Base-by-base conservation (phyloP, 2,113 vertebrate species). In the Calidris pugnax region DNA sequence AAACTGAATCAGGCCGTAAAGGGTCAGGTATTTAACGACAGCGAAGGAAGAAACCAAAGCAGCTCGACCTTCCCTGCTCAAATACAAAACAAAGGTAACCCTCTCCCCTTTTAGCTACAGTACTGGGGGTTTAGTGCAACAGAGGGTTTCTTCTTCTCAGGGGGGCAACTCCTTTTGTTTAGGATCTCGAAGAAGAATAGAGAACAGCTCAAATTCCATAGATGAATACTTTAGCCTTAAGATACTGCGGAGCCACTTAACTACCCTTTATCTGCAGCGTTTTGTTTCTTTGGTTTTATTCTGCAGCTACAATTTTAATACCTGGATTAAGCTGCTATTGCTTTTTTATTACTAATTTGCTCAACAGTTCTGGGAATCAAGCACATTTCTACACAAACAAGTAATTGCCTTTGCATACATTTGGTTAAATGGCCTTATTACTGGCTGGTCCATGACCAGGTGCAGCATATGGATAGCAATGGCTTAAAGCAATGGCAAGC, bases 21-120 rank as follows among this genome's bases (percentile, higher is more conserved):
- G 85, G 53, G 94, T 96, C 85, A 98, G 91, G 41, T 98, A 98
- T 88, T 98, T 98, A 90, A 98, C 98, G 35, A 98, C 94, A 4
- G 96, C 94, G 3, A 98, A 98, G 35, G 98, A 98, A 78, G 98
- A 92, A 76, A 98, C 97, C 51, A 98, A 91, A 71, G 98, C 94
- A 85, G 98, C 98, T 68, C 95, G 56, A 37, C 98, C 98, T 96
- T 98, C 98, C 89, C 98, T 98, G 96, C 93, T 89, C 48, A 69
- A 45, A 74, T 79, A 81, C 5, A 67, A 86, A 91, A 45, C 39
- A 77, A 78, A 84, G 39, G 28, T 56, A 30, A 79, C 2, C 8
- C 12, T 21, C 53, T 43, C 43, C 47, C 23, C 24, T 43, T 37
- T 50, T 24, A 69, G 24, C 26, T 51, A 4, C 35, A 37, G 19